phyloP scores from a whole-genome alignment of 1,140 invertebrate genomes.

The Dendroctonus valens region DNA sequence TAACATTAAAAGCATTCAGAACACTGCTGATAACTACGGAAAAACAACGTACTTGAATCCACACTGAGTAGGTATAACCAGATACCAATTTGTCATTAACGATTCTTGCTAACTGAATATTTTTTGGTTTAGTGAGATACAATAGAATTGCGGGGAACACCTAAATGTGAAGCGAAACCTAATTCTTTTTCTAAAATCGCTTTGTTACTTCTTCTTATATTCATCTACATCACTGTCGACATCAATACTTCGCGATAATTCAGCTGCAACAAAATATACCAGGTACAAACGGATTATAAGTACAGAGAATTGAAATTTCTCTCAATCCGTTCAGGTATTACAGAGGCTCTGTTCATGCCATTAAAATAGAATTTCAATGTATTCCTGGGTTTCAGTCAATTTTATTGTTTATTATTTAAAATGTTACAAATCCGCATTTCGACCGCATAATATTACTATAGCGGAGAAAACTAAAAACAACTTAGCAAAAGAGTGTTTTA shows the following conservation, averaged over 20 bases:
- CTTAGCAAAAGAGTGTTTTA: no score
- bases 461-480: no score
- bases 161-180: constrained; percentile 76
- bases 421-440: no score
- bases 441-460: no score
- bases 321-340: no score
- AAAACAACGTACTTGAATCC: constrained; percentile 52
- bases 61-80: constrained; percentile 57
- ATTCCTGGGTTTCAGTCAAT: no score
- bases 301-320: constrained; percentile 44
- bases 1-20: neutral
- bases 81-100: constrained; percentile 61
- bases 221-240: constrained; percentile 58
- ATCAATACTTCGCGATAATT: constrained; percentile 61
- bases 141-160: constrained; percentile 74
- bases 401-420: no score
- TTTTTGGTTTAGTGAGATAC: constrained; percentile 60
- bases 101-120: constrained; percentile 71
- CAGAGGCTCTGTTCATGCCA: no score
- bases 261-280: constrained; percentile 53
- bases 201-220: constrained; percentile 71
- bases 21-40: neutral
- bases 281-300: neutral
- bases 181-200: constrained; percentile 77
- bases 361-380: no score